Evolutionary conservation across 1,140 invertebrate genomes (phyloP), one percentile per base, ranked within the genome.

Genomic region (Archivesica marissinica): DNA sequence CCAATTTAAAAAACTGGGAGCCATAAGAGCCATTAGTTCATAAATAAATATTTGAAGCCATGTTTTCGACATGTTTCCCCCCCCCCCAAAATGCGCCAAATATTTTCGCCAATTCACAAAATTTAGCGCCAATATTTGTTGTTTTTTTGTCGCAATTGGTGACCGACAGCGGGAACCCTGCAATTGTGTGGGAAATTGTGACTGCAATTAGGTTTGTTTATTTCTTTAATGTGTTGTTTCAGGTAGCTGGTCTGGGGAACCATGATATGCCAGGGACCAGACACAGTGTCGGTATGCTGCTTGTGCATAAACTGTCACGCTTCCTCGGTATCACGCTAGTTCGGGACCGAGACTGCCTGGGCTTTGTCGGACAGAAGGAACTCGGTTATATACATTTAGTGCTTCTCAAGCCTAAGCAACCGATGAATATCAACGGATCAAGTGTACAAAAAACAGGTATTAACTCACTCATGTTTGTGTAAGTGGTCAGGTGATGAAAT

Each of bases 201-300:
- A n/a, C n/a, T n/a, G n/a, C n/a, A n/a, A n/a, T n/a, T n/a, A n/a
- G n/a, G n/a, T n/a, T n/a, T n/a, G n/a, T n/a, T n/a, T n/a, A n/a
- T n/a, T n/a, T n/a, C n/a, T n/a, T n/a, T n/a, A n/a, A n/a, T n/a
- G n/a, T n/a, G n/a, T n/a, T n/a, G 9, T 30, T 35, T 3, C 66
- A 89, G 88, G 85, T 89, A 33, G 88, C 86, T 39, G 88, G 88
- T 20, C 78, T 89, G 4, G 88, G 88, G 17, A 89, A 89, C 77
- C 66, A 83, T 85, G 80, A 86, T 38, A 30, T n/a, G 0, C 75
- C 75, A n/a, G 38, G 33, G 0, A 88, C 88, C 1, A 38, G 88
- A 39, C 88, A 89, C 77, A 89, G 77, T 74, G 81, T 89, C 25
- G 88, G 88, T 0, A 89, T 89, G 88, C 52, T 66, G 61, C 41